Base-by-base conservation (phyloP, 2,113 vertebrate genomes). In the Menura novaehollandiae region DNA sequence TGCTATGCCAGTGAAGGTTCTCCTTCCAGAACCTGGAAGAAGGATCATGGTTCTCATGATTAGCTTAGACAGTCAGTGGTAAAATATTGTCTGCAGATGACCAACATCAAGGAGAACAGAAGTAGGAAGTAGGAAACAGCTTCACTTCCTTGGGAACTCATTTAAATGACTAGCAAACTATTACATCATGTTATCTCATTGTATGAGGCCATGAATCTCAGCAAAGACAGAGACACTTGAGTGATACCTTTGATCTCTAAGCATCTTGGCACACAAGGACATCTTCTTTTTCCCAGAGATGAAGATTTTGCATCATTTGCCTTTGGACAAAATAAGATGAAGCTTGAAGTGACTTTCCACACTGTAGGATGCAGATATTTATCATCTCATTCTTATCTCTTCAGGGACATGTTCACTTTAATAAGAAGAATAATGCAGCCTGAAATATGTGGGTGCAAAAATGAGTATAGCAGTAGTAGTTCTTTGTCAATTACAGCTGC, bases 1-100 rank as follows among this genome's bases (percentile, higher is more conserved):
- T 33, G 37, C 30, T 56, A 11, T 15, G 44, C 19, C 32, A 4
- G 26, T 9, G 51, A 46, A 22, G 6, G 26, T 8, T 17, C 37
- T 68, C 49, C 27, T 76, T 52, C 46, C 64, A 69, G 28, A 53
- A 62, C 19, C 19, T n/a, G 33, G 28, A 6, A 53, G 39, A 53
- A 62, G 39, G 16, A 46, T 32, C 89, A 85, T 1, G 2, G 11
- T 58, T 47, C 41, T 87, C 18, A 9, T 8, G 15, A 8, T 67
- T 72, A 9, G 3, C 32, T 85, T 43, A 55, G 51, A 69, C 6
- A 53, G 19, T 46, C 27, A 59, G 6, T 2, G 4, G 15, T 69
- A 59, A 96, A 93, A 80, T 88, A 94, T 85, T 89, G 83, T 27
- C 82, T 71, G 55, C 55, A 80, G 76, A 90, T 73, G 55, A 83